Percentiles rank a stretch among this genome's conserved stretches.
Conservation (phyloP, 1,140 invertebrate species). For the Drosophila nannoptera region DNA sequence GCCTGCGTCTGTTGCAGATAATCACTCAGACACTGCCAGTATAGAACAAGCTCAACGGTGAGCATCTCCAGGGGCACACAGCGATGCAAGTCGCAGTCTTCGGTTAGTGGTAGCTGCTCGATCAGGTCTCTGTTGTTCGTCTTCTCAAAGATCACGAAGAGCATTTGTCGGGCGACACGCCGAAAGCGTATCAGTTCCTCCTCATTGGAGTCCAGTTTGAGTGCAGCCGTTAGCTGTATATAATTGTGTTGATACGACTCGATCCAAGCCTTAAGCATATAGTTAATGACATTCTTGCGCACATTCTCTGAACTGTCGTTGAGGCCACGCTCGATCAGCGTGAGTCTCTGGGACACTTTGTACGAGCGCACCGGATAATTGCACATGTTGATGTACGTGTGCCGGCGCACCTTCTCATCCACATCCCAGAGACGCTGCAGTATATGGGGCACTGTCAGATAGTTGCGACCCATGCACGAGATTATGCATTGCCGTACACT, state of each 20-base stretch:
- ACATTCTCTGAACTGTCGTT: constrained; percentile 83
- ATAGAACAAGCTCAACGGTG: constrained; percentile 82
- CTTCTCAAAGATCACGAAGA: constrained; percentile 71
- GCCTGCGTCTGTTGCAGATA: constrained; percentile 78
- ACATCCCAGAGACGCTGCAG: constrained; percentile 86
- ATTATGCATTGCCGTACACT: constrained; percentile 86
- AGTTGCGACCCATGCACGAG: constrained; percentile 84
- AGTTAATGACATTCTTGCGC: constrained; percentile 79
- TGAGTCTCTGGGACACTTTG: constrained; percentile 84
- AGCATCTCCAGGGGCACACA: constrained; percentile 81
- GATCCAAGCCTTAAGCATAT: constrained; percentile 84
- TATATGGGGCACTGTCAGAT: constrained; percentile 84
- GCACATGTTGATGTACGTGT: constrained; percentile 86
- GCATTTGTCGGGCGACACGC: constrained; percentile 72
- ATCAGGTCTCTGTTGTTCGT: constrained; percentile 35
- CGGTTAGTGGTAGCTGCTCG: constrained; percentile 51
- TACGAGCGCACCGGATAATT: constrained; percentile 84
- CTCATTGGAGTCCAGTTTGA: constrained; percentile 83
- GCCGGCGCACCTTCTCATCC: constrained; percentile 86
- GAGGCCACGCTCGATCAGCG: constrained; percentile 84
- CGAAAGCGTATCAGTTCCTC: constrained; percentile 75
- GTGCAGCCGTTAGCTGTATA: constrained; percentile 82
- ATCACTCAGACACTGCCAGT: constrained; percentile 83
- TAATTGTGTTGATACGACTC: constrained; percentile 82
- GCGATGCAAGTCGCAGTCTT: constrained; percentile 77